Percentiles rank a stretch among this genome's conserved stretches.
These are phyloP conservation scores for Eulithis prunata DNA, from an alignment of 2,888 invertebrate species.

Conservation along the genomic window DNA sequence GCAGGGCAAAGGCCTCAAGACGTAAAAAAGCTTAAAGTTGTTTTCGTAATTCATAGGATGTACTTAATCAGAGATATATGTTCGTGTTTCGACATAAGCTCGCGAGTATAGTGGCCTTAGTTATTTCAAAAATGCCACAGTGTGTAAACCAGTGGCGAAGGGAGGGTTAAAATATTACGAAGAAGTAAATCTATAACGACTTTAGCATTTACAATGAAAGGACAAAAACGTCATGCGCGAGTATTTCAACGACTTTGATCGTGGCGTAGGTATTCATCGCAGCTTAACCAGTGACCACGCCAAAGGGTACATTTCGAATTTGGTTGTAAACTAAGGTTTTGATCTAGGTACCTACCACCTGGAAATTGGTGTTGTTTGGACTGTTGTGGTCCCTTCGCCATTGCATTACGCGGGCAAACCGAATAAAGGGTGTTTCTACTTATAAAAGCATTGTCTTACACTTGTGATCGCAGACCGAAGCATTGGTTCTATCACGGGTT, in stretches of 20 bases:
- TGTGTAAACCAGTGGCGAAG: not conserved
- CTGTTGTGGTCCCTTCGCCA: conserved; percentile 23
- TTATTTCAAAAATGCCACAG: not conserved
- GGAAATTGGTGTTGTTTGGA: not conserved
- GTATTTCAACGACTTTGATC: too few relatives aligned
- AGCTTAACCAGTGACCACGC: too few relatives aligned
- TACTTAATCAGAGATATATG: not conserved
- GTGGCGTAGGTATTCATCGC: too few relatives aligned
- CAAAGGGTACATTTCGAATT: too few relatives aligned
- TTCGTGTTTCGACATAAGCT: not conserved
- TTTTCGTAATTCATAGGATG: too few relatives aligned
- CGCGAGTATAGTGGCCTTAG: not conserved
- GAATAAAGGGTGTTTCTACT: not conserved
- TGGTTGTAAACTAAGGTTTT: too few relatives aligned
- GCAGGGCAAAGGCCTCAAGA: too few relatives aligned
- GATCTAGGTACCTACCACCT: too few relatives aligned
- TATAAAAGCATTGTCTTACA: conserved; percentile 11
- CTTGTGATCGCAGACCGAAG: not conserved
- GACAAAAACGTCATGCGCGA: too few relatives aligned
- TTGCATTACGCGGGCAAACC: conserved; percentile 9
- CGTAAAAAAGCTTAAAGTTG: too few relatives aligned
- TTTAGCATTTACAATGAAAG: too few relatives aligned
- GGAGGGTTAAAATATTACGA: not conserved
- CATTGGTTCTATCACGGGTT: not conserved
- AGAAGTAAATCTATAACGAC: too few relatives aligned